These are phyloP conservation scores for Tupiocoris notatus DNA, from an alignment of 2,888 invertebrate genomes.

Conservation along the genomic window DNA sequence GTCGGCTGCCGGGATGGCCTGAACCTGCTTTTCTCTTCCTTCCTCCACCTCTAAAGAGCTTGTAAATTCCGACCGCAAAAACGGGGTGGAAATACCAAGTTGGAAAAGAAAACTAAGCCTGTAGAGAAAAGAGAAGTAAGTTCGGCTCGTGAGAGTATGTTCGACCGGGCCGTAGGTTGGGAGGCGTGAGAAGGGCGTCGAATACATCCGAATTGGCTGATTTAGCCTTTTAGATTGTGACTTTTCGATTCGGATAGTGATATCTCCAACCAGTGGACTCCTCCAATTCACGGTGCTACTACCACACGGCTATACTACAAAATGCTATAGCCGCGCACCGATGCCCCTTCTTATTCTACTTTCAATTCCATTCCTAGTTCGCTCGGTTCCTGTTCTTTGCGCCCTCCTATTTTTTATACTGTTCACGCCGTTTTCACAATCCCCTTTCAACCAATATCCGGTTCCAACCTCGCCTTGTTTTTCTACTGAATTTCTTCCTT, in stretches of 20 bases:
- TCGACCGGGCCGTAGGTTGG: neutral
- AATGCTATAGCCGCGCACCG: neutral
- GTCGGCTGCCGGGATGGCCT: neutral
- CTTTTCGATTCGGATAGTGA: slow-evolving; percentile 16
- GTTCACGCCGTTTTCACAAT: slow-evolving; percentile 30
- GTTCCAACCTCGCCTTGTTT: slow-evolving; percentile 31
- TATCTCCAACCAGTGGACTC: slow-evolving; percentile 33
- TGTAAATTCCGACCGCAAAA: slow-evolving; percentile 38
- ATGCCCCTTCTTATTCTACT: slow-evolving; percentile 27
- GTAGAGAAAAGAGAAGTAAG: neutral
- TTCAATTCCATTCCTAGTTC: slow-evolving; percentile 32
- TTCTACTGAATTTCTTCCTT: slow-evolving; percentile 37
- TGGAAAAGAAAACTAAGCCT: slow-evolving; percentile 1
- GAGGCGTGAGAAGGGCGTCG: slow-evolving; percentile 11
- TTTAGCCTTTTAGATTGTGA: slow-evolving; percentile 31
- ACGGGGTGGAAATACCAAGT: slow-evolving; percentile 10
- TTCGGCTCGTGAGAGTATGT: too few species aligned
- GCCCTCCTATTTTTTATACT: slow-evolving; percentile 29
- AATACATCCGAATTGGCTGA: slow-evolving; percentile 41
- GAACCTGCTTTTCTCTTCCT: neutral
- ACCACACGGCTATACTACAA: neutral
- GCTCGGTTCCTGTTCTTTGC: neutral
- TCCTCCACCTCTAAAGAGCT: slow-evolving; percentile 12
- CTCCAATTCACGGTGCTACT: neutral
- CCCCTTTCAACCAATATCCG: slow-evolving; percentile 32